Evolutionary conservation across 2,888 invertebrate genomes (phyloP).

Genomic region (Thera britannica): DNA sequence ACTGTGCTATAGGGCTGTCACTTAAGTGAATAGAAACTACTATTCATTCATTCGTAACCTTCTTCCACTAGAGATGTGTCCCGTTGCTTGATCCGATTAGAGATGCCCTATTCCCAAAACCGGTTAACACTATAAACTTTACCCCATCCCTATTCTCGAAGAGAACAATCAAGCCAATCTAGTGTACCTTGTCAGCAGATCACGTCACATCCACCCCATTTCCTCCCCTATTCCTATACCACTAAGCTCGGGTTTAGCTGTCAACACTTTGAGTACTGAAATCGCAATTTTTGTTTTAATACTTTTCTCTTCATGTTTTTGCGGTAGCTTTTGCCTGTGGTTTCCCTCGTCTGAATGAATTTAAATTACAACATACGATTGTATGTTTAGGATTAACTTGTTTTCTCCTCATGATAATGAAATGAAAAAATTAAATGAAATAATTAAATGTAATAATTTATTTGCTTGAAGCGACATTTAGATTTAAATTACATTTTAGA

Average conservation of each 20-base stretch:
- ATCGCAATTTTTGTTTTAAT: slow-evolving; percentile 19
- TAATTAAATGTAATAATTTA: too few relatives aligned
- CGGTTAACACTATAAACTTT: background rate
- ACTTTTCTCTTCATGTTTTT: slow-evolving; percentile 19
- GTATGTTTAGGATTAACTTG: too few relatives aligned
- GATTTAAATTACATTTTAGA: too few relatives aligned
- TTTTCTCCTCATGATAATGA: too few relatives aligned
- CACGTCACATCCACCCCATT: slow-evolving; percentile 12
- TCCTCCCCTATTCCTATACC: slow-evolving; percentile 4
- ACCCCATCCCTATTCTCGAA: slow-evolving; percentile 8
- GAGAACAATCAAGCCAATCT: slow-evolving; percentile 25
- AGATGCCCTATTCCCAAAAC: too few relatives aligned
- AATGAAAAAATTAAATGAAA: too few relatives aligned
- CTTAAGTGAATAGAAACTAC: background rate
- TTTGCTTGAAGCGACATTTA: too few relatives aligned
- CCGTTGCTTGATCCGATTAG: too few relatives aligned
- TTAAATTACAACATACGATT: background rate
- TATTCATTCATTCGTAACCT: background rate
- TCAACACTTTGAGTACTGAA: slow-evolving; percentile 5
- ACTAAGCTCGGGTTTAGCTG: slow-evolving; percentile 14
- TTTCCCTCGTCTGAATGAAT: background rate
- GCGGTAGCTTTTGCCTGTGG: background rate
- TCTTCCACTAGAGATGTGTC: too few relatives aligned
- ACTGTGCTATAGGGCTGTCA: too few relatives aligned
- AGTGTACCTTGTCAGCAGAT: slow-evolving; percentile 25